Evolutionary conservation across 2,113 vertebrate genomes (phyloP), one percentile per base, ranked within the genome.

Genomic region (Petaurus breviceps): DNA sequence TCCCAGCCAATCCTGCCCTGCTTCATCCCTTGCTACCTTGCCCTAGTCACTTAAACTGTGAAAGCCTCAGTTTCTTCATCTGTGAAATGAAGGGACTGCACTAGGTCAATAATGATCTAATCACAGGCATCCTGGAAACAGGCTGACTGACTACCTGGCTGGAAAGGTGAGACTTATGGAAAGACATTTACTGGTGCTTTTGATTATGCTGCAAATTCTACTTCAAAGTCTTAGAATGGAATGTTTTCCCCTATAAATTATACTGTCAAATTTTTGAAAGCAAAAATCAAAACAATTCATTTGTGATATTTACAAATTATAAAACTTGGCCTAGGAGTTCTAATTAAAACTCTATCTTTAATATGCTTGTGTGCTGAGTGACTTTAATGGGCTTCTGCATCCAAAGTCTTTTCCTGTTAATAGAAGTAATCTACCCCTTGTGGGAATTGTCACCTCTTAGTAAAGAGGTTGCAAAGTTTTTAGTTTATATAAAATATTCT

Each of bases 401-500:
- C 26, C 28, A 1, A 57, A 37, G 31, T 12, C 3, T 68, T 68
- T 68, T 68, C 3, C 0, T 68, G 57, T 68, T 68, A 68, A 68
- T 68, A 68, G 37, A 68, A 68, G 31, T 68, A 68, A 68, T 28
- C 28, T 68, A 3, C 10, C 3, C 0, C 28, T 0, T 0, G 0
- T 3, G 11, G 57, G 31, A 37, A 28, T 37, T 68, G 57, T 68
- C 10, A 14, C 12, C 3, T 11, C 31, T 11, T 68, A 37, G 28
- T 31, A 57, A 31, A 68, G 57, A 4, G 11, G 16, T 68, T 31
- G 31, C 57, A 37, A 68, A 68, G 57, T 28, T 68, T 68, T 68
- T 37, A 37, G 31, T 28, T 37, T 37, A 68, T 89, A n/a, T 95
- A 91, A 93, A 7, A 43, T 94, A 37, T 57, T 94, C 68, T 96